phyloP scores from a whole-genome alignment of 2,113 vertebrate species.

The Chaetops frenatus region DNA sequence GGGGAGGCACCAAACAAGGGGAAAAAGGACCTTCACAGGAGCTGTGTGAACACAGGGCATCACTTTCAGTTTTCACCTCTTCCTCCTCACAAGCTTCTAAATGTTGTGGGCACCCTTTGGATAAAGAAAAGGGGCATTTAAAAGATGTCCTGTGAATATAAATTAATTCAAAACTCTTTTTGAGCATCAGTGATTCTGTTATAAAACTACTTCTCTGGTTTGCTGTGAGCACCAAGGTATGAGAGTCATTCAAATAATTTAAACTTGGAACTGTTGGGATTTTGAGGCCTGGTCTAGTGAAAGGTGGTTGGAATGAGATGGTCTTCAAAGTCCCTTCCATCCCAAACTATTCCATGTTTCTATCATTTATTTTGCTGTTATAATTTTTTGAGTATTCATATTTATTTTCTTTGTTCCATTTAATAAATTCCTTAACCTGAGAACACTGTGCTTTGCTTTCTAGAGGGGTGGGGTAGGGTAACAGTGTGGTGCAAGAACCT shows the following conservation, averaged over 20 bases:
- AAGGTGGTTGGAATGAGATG: neutral
- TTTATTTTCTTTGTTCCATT: neutral
- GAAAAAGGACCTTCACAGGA: fast-evolving
- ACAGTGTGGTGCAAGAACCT: neutral
- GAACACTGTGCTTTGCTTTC: neutral
- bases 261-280: fast-evolving
- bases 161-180: neutral
- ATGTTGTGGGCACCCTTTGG: fast-evolving
- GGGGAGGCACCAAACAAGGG: neutral
- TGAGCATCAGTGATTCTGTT: neutral
- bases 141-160: neutral
- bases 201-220: neutral
- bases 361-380: neutral
- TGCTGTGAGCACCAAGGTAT: neutral
- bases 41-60: fast-evolving
- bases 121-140: neutral
- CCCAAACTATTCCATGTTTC: neutral
- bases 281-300: neutral
- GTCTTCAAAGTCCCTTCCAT: neutral
- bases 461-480: neutral
- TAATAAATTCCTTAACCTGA: neutral
- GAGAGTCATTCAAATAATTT: neutral
- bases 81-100: neutral
- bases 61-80: neutral
- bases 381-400: neutral